Evolutionary conservation across 2,113 vertebrate species (phyloP), one percentile per base, ranked within the genome.

Genomic region (Syrmaticus mikado): DNA sequence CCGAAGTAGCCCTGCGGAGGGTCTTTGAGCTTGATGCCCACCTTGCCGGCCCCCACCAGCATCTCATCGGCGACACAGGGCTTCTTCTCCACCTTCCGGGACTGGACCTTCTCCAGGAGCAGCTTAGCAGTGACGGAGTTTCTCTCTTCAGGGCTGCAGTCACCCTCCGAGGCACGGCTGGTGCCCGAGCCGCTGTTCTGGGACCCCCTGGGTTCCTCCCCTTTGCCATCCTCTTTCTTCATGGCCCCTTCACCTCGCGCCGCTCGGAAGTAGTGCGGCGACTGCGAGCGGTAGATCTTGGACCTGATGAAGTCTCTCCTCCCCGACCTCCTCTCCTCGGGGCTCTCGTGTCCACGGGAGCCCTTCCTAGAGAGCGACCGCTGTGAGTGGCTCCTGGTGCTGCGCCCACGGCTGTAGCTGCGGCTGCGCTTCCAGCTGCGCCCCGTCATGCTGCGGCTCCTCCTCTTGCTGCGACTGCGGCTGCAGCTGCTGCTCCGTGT

Each of bases 1-100:
- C 99, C 99, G 67, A 99, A 99, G 96, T 99, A 99, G 45, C 99
- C 99, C 95, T 99, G 99, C 20, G 99, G 99, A 50, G 99, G 99
- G 90, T 99, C 99, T 89, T 99, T 99, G 85, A 99, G 98, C 92
- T 99, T 99, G 78, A 97, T 95, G 28, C 99, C 99, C 41, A 98
- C 95, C 94, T 99, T 99, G 91, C 82, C 97, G 64, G 97, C 86
- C 17, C 98, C 93, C 20, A 94, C 53, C 70, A 97, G 93, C 94
- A 98, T 96, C 55, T 98, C 98, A 0, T 98, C 98, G 34, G 95
- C 75, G 15, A 96, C 4, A 0, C 92, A 96, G 11, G 96, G 89
- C 58, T 98, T 98, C 93, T 97, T 97, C 67, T 98, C 98, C 17
- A 97, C 96, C 89, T 98, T 99, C 89, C 98, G 98, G 27, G 99